A percentile compares a stretch with the other conserved stretches of the same genome.
Conservation (phyloP, 2,113 vertebrate species). For the Microcebus jonahi region DNA sequence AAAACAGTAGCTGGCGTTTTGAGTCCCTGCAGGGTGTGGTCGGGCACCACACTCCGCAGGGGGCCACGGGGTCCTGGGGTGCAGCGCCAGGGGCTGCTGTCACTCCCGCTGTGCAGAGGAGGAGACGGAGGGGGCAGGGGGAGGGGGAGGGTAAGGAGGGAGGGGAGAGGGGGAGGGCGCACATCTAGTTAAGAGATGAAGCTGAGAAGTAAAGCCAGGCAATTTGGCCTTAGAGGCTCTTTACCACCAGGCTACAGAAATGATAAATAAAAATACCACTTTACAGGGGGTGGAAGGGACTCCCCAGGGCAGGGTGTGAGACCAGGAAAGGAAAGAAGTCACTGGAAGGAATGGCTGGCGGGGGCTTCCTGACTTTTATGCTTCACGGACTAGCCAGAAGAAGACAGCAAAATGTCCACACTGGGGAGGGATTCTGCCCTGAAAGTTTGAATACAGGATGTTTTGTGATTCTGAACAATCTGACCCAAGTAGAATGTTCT, state of each 20-base stretch:
- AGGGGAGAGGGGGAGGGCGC: background rate
- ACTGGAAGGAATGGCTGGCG: background rate
- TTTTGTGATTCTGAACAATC: background rate
- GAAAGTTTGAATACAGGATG: too few species aligned
- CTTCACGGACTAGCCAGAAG: background rate
- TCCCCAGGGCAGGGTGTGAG: background rate
- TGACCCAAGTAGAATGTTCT: background rate
- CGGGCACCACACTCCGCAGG: accelerated
- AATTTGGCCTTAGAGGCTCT: background rate
- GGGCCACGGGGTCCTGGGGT: accelerated
- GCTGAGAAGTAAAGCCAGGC: background rate
- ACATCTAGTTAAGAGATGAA: background rate
- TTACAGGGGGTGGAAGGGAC: background rate
- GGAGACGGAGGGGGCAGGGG: background rate
- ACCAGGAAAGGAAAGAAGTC: background rate
- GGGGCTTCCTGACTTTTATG: background rate
- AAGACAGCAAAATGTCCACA: accelerated
- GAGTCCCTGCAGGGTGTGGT: accelerated
- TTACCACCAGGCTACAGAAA: background rate
- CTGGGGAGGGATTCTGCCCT: accelerated
- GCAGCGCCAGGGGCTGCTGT: accelerated
- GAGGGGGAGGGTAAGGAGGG: too few species aligned
- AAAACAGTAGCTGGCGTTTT: background rate
- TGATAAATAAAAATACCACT: background rate
- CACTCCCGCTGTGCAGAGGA: too few species aligned